Conservation (phyloP, 2,113 vertebrate species). For the Mobula hypostoma region DNA sequence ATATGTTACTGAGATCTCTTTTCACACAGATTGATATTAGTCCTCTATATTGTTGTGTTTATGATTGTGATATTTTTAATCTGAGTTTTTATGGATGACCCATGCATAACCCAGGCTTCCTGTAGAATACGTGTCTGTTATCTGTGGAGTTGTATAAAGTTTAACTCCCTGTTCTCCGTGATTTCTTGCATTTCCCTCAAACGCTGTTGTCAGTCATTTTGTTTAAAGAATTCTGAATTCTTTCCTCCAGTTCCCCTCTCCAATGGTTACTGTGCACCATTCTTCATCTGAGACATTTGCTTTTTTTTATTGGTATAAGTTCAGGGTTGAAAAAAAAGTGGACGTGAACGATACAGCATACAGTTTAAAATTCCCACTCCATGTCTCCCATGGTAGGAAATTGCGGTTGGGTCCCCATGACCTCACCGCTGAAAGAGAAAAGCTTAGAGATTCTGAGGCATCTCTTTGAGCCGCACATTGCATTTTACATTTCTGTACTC, state of each 20-base stretch:
- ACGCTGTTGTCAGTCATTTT: neutral
- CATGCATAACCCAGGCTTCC: neutral
- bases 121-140: conserved; percentile 20
- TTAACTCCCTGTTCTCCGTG: neutral
- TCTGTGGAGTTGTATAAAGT: neutral
- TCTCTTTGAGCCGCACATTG: neutral
- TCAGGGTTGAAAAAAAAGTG: neutral
- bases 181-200: neutral
- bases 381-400: neutral
- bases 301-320: neutral
- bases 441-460: neutral
- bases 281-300: neutral
- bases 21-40: neutral
- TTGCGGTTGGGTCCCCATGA: too few relatives aligned
- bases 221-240: neutral
- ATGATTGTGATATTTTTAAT: neutral
- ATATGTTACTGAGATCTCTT: neutral
- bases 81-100: neutral
- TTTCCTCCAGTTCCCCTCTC: neutral
- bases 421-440: neutral
- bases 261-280: neutral
- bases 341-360: neutral
- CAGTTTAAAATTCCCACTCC: neutral
- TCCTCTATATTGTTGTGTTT: neutral
- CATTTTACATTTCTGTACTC: neutral